Evolutionary conservation across 2,888 invertebrate species (phyloP), one percentile per base, ranked within the genome.

Genomic region (Luffia ferchaultella): DNA sequence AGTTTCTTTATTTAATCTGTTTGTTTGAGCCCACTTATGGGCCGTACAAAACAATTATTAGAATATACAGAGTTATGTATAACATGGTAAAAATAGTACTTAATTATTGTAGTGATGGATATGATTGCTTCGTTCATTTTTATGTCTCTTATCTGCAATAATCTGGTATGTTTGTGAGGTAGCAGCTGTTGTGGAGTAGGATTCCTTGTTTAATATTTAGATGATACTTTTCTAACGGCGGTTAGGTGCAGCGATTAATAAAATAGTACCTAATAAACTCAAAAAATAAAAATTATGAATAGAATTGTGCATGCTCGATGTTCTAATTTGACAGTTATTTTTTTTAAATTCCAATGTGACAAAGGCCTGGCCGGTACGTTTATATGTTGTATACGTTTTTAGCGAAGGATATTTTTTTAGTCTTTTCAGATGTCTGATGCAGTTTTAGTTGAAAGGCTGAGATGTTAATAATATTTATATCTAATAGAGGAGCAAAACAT

Each of bases 161-260:
- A 30, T 30, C 30, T 30, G 30, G 30, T 30, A 30, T 30, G 30
- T 30, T 30, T 30, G 30, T 30, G 30, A 30, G 30, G 30, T 30
- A 30, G 30, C 3, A 30, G 30, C 30, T 30, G 12, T 30, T 12
- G 30, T 30, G 30, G 30, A 30, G 12, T 3, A 7, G 12, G 30
- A 12, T 30, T 30, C 12, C 30, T 12, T 5, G n/a, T 42, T 15
- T 50, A 69, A 73, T 70, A 72, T 72, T 74, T 79, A 82, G 78
- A 75, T 78, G 76, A 76, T 80, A 80, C 76, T 77, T 78, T 80
- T 79, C 70, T 78, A 77, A 79, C 71, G 73, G 75, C 72, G 72
- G 76, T 71, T 79, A 80, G 76, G 71, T 76, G 78, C 79, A 74
- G 30, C 30, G 68, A 73, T 67, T 71, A 69, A 71, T 73, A 76